Base-by-base conservation (phyloP, 1,140 invertebrate species). In the Lucilia sericata region DNA sequence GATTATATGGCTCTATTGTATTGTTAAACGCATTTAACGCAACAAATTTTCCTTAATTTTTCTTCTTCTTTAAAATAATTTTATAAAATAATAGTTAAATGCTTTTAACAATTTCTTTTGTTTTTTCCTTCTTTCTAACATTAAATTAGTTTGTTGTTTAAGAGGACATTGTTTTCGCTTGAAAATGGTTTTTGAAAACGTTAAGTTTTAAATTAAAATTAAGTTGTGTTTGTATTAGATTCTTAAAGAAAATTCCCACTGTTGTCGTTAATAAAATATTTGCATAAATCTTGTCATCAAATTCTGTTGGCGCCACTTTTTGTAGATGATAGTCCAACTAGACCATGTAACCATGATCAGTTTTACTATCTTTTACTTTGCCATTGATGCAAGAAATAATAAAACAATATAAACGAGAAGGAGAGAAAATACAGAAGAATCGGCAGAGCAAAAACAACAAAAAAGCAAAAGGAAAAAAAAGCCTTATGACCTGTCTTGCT, bases 281-380 rank as follows among this genome's bases (percentile, higher is more conserved):
- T 80, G 76, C 76, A 80, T 80, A 80, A 80, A 80, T 80, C 76
- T 80, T 80, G 76, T 80, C 76, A 80, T 80, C 76, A 80, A 80
- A 80, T 80, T 80, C 76, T 80, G 10, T 80, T 80, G 76, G 76
- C 76, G 76, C 76, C 76, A 80, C 76, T 80, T 78, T 30, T 70
- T 78, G 42, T 78, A 78, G 42, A 78, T 78, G 42, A 80, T 80
- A 51, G 42, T 80, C 42, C 42, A 36, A 78, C 34, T 80, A 80
- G 76, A 49, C 76, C 42, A 80, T 80, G 76, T 80, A 80, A 80
- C 76, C 76, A 80, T 80, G 76, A 80, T 80, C 76, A 80, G 42
- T 80, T 30, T 30, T 80, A 25, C 42, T 51, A 80, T 80, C 76
- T 80, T 30, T 30, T 30, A 30, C 25, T 30, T 80, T 49, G 42